phyloP scores from a whole-genome alignment of 2,797 vertebrate genomes.

The Xiphorhynchus erythropygius region DNA sequence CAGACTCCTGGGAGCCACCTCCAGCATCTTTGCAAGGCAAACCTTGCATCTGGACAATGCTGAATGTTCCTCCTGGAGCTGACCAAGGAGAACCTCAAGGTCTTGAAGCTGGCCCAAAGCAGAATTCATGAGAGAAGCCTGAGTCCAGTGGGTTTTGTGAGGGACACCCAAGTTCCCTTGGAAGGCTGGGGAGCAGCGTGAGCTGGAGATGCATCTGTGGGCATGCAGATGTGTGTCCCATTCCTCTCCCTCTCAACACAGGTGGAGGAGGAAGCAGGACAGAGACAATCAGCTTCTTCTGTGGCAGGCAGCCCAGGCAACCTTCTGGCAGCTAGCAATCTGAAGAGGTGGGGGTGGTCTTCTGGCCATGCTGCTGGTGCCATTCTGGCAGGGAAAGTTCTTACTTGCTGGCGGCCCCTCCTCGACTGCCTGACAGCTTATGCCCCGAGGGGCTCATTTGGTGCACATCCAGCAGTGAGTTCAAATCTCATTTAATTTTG shows the following conservation, averaged over 20 bases:
- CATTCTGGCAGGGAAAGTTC: not conserved
- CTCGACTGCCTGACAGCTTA: not conserved
- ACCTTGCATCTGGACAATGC: not conserved
- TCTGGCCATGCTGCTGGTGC: not conserved
- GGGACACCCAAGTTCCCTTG: not conserved
- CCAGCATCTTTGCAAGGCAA: not conserved
- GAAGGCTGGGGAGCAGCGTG: fast-evolving
- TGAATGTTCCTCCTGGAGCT: not conserved
- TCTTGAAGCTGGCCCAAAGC: not conserved
- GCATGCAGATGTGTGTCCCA: fast-evolving
- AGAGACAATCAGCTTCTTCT: not conserved
- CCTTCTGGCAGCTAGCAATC: not conserved
- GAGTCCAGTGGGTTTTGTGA: not conserved
- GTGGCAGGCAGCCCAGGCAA: not conserved
- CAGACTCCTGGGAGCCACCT: not conserved
- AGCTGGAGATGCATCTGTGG: not conserved
- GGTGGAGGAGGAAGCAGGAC: not conserved
- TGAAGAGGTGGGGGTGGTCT: fast-evolving
- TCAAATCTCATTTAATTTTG: constrained; percentile 51
- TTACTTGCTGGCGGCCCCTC: not conserved
- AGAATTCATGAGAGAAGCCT: not conserved
- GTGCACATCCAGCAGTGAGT: constrained; percentile 13
- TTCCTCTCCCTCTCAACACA: fast-evolving
- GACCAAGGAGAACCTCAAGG: not conserved
- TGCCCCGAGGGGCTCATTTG: constrained; percentile 20